Evolutionary conservation across 2,888 invertebrate species (phyloP).

Genomic region (Nebria brevicollis): DNA sequence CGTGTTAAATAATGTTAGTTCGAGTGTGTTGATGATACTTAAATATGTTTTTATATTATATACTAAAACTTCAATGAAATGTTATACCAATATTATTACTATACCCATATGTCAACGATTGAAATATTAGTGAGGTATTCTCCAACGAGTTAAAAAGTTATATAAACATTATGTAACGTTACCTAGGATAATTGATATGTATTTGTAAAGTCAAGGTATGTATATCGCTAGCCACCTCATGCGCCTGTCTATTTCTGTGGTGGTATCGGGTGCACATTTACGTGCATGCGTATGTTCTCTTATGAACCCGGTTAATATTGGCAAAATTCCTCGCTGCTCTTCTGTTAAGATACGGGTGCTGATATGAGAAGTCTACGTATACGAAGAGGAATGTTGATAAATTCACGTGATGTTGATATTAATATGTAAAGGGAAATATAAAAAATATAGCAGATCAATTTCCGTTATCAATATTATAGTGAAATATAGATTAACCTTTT

Average conservation of each 20-base stretch:
- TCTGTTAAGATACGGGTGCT: background rate
- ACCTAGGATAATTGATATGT: background rate
- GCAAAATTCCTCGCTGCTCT: background rate
- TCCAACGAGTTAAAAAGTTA: background rate
- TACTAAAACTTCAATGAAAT: too few relatives aligned
- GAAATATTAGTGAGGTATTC: background rate
- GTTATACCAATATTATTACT: background rate
- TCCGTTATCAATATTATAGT: background rate
- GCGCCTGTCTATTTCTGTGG: background rate
- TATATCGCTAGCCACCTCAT: background rate
- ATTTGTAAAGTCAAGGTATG: background rate
- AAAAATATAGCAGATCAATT: background rate
- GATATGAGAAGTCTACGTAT: background rate
- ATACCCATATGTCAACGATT: background rate
- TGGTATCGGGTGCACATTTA: background rate
- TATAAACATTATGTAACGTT: background rate
- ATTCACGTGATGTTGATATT: conserved; percentile 7
- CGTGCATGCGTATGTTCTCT: conserved; percentile 1
- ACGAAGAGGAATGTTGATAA: conserved; percentile 9
- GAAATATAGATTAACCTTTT: background rate
- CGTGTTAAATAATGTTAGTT: too few relatives aligned
- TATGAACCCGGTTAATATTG: conserved; percentile 3
- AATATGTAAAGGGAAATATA: background rate
- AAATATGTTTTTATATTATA: too few relatives aligned
- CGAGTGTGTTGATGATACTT: too few relatives aligned